These are phyloP conservation scores for Prunella himalayana DNA, from an alignment of 2,113 vertebrate genomes.

Conservation along the genomic window DNA sequence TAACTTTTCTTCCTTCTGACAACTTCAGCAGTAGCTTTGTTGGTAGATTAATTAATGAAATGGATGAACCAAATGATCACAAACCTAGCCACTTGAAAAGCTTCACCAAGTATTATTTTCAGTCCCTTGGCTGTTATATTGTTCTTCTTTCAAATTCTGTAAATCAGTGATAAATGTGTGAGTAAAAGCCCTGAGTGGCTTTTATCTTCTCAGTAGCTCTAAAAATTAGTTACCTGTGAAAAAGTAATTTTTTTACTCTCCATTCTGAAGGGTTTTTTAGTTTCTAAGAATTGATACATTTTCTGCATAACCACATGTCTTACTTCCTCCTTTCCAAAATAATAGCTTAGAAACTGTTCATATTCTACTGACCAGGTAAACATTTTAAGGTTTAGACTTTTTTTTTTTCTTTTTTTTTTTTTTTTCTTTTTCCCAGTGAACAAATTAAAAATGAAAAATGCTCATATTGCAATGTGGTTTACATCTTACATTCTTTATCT, in stretches of 20 bases:
- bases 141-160: not conserved
- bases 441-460: not conserved
- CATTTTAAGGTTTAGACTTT: not conserved
- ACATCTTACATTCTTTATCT: not conserved
- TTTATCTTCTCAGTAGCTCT: not conserved
- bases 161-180: not conserved
- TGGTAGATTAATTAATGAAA: not conserved
- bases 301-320: not conserved
- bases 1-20: not conserved
- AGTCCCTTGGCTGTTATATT: not conserved
- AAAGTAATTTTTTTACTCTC: not conserved
- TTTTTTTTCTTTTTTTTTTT: not conserved
- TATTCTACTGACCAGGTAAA: not conserved
- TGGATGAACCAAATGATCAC: not conserved
- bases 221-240: not conserved
- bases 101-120: not conserved
- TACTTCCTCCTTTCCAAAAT: not conserved
- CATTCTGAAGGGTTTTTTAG: rapidly evolving
- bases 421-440: no score
- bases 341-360: not conserved
- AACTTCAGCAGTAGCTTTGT: not conserved
- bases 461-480: not conserved
- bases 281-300: not conserved
- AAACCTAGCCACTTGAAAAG: not conserved
- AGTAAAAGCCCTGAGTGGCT: not conserved